These are phyloP conservation scores for Aleadryas rufinucha DNA, from an alignment of 2,113 vertebrate genomes.

Conservation along the genomic window DNA sequence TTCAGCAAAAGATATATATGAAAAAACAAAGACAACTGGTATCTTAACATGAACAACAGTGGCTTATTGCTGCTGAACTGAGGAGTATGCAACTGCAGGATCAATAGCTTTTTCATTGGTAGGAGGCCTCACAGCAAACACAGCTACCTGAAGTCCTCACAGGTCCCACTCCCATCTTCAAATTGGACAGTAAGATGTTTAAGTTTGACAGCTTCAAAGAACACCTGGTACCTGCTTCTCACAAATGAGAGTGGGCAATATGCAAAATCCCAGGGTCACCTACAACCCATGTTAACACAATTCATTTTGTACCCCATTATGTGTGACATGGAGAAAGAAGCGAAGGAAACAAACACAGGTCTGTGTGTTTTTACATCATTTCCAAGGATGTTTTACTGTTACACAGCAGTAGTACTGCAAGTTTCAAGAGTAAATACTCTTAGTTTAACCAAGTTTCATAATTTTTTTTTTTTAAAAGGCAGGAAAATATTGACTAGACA, in stretches of 20 bases:
- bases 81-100: neutral
- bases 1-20: rapidly evolving
- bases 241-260: neutral
- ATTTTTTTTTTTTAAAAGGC: neutral
- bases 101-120: neutral
- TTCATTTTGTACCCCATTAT: neutral
- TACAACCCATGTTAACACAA: neutral
- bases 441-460: neutral
- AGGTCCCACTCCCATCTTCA: neutral
- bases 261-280: neutral
- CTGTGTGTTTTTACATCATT: neutral
- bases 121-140: neutral
- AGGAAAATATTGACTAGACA: neutral
- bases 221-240: neutral
- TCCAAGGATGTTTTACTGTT: neutral
- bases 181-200: rapidly evolving
- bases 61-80: neutral
- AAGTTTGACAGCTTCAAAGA: neutral
- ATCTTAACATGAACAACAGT: neutral
- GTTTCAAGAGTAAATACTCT: neutral
- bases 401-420: neutral
- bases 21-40: neutral
- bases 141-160: neutral
- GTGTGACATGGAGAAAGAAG: neutral
- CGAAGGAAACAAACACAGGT: neutral